Evolutionary conservation across 2,888 invertebrate species (phyloP).

Genomic region (Stomorhina lunata): DNA sequence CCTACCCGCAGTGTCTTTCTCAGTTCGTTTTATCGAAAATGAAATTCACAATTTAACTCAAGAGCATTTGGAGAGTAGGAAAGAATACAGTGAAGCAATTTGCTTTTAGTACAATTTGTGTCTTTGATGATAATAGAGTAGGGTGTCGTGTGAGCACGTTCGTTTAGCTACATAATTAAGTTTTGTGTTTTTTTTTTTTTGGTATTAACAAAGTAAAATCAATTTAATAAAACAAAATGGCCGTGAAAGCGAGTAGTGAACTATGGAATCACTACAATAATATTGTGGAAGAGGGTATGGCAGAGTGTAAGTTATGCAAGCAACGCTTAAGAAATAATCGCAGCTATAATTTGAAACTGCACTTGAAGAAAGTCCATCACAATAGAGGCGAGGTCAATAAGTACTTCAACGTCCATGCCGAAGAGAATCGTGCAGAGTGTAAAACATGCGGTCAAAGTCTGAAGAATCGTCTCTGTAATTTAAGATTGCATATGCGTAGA

Average conservation of each 20-base stretch:
- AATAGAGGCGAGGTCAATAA: conserved; percentile 10
- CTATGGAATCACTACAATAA: conserved; percentile 51
- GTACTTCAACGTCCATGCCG: conserved; percentile 15
- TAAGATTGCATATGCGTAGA: conserved; percentile 38
- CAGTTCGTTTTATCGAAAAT: neutral
- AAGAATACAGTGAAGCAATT: neutral
- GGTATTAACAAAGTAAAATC: too few species aligned
- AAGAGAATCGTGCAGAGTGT: conserved; percentile 11
- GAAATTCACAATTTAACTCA: neutral
- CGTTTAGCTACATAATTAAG: too few species aligned
- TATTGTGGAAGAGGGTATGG: conserved; percentile 33
- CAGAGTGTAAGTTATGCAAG: conserved; percentile 49
- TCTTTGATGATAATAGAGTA: too few species aligned
- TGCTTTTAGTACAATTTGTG: conserved; percentile 30
- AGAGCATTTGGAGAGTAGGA: conserved; percentile 18
- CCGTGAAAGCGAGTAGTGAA: neutral
- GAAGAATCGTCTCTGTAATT: conserved; percentile 38
- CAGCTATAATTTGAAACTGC: conserved; percentile 38
- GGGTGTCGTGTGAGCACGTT: too few species aligned
- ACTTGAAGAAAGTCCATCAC: conserved; percentile 41
- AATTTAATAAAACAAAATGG: conserved; percentile 33
- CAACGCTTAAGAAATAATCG: conserved; percentile 45
- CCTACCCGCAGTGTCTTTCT: neutral
- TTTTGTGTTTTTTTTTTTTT: too few species aligned
- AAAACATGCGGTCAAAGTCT: conserved; percentile 28